phyloP scores from a whole-genome alignment of 2,113 vertebrate species.

The Tyto alba region DNA sequence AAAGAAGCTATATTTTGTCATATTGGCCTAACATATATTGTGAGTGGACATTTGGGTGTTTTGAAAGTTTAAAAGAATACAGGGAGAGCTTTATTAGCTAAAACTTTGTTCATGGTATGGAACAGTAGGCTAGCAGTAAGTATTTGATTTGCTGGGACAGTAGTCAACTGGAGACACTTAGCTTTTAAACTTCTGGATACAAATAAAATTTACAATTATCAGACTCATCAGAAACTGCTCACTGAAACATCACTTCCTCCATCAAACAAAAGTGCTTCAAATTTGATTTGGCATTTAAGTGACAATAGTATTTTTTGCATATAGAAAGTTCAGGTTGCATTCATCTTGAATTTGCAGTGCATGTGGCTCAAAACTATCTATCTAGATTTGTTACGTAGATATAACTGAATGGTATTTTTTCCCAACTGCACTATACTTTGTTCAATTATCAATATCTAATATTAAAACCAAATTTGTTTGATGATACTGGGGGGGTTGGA shows the following conservation, averaged over 20 bases:
- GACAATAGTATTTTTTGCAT: not conserved
- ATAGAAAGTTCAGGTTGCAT: not conserved
- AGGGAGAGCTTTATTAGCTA: not conserved
- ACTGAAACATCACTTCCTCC: not conserved
- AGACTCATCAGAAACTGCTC: not conserved
- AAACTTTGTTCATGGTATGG: not conserved
- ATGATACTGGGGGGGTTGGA: not conserved
- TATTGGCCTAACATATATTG: not conserved
- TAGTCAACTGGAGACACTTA: not conserved
- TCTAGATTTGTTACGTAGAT: not conserved
- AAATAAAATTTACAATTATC: too few relatives aligned
- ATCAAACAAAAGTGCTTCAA: not conserved
- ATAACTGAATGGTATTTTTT: not conserved
- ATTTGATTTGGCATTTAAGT: not conserved
- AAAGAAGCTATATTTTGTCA: not conserved
- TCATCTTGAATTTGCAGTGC: fast-evolving
- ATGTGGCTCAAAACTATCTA: not conserved
- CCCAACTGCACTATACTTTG: fast-evolving
- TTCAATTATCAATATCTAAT: not conserved
- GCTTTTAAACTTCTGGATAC: too few relatives aligned
- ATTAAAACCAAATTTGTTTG: fast-evolving
- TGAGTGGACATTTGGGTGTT: not conserved
- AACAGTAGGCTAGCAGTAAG: not conserved
- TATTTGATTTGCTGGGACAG: not conserved
- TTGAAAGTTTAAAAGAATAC: not conserved